phyloP scores from a whole-genome alignment of 1,140 invertebrate genomes.

The Drosophila nikananu region DNA sequence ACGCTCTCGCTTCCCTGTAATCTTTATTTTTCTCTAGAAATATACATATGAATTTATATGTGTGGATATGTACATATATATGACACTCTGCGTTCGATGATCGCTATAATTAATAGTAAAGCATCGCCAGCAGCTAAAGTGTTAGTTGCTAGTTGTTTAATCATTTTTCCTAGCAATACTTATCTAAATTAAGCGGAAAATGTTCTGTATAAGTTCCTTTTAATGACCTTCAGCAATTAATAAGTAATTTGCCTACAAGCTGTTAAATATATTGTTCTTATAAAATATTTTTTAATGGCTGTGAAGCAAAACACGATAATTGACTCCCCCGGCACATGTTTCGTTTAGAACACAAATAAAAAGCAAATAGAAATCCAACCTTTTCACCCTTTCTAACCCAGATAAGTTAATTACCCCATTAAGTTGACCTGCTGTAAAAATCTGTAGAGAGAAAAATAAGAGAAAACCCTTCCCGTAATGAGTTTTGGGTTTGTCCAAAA shows the following conservation, averaged over 20 bases:
- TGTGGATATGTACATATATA: background rate
- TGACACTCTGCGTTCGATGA: background rate
- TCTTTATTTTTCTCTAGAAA: conserved; percentile 3
- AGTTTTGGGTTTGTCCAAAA: conserved; percentile 14
- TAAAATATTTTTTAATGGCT: background rate
- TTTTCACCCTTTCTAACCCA: conserved; percentile 21
- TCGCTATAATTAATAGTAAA: conserved; percentile 45
- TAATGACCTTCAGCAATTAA: background rate
- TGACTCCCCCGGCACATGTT: conserved; percentile 20
- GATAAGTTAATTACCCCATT: conserved; percentile 55
- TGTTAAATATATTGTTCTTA: background rate
- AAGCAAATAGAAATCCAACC: conserved; percentile 26
- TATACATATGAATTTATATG: background rate
- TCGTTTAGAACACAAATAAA: background rate
- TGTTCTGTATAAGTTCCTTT: background rate
- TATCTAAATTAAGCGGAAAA: background rate
- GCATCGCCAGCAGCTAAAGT: conserved; percentile 15
- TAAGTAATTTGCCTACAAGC: background rate
- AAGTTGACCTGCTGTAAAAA: conserved; percentile 44
- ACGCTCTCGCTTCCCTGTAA: background rate
- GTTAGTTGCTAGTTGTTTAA: conserved; percentile 47
- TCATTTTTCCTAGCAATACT: background rate
- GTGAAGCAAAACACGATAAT: background rate
- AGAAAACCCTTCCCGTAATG: conserved; percentile 13
- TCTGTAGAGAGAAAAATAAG: background rate